Conservation (phyloP, 1,140 invertebrate species). For the Aphelenchoides besseyi region DNA sequence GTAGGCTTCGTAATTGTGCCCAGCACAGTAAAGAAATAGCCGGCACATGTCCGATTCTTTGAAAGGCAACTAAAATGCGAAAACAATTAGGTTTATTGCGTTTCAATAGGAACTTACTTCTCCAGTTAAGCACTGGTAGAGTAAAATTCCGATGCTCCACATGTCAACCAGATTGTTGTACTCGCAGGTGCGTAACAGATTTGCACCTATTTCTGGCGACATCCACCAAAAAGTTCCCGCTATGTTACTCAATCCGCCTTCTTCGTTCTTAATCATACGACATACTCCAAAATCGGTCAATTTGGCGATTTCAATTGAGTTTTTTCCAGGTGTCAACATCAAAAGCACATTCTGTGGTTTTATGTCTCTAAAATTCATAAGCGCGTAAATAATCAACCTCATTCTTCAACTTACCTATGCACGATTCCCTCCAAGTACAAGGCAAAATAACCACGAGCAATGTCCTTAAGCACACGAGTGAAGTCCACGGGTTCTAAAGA, state of each 20-base stretch:
- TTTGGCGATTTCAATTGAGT: slow-evolving; percentile 47
- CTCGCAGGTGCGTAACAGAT: slow-evolving; percentile 46
- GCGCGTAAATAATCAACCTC: too few relatives aligned
- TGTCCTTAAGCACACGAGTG: slow-evolving; percentile 49
- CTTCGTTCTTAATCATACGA: slow-evolving; percentile 39
- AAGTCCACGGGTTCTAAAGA: slow-evolving; percentile 25
- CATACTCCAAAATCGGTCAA: slow-evolving; percentile 60
- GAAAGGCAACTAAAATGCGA: slow-evolving; percentile 53
- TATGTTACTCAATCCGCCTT: slow-evolving; percentile 53
- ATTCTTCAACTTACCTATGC: slow-evolving; percentile 43
- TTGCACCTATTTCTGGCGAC: slow-evolving; percentile 59
- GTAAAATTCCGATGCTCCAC: slow-evolving; percentile 57
- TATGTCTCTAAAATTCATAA: slow-evolving; percentile 41
- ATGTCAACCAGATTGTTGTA: slow-evolving; percentile 57
- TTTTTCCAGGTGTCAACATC: slow-evolving; percentile 21
- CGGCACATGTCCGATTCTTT: slow-evolving; percentile 55
- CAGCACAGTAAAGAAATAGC: slow-evolving; percentile 53
- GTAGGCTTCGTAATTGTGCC: slow-evolving; percentile 58
- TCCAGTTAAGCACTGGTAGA: slow-evolving; percentile 56
- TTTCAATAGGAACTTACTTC: slow-evolving; percentile 30
- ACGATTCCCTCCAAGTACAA: slow-evolving; percentile 54
- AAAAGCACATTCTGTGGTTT: slow-evolving; percentile 61
- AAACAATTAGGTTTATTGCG: slow-evolving; percentile 7
- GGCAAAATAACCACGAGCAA: slow-evolving; percentile 57
- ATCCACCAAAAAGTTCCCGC: slow-evolving; percentile 60